Conservation (phyloP, 2,888 invertebrate genomes). For the Leistus spinibarbis region DNA sequence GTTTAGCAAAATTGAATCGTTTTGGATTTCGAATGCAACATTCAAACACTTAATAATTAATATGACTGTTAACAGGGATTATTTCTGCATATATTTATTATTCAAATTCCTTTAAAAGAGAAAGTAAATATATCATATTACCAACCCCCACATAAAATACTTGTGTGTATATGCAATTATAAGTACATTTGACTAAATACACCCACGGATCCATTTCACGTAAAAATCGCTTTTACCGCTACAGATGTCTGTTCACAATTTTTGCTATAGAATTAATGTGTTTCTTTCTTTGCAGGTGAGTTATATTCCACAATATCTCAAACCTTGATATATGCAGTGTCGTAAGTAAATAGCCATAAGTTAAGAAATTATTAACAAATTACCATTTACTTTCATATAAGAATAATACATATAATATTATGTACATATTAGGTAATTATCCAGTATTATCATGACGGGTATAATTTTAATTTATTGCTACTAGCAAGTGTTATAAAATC, state of each 20-base stretch:
- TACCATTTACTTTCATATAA: background rate
- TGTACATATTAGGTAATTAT: background rate
- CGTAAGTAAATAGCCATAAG: background rate
- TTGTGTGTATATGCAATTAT: background rate
- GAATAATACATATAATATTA: background rate
- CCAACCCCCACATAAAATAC: slow-evolving; percentile 3
- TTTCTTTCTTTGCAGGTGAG: slow-evolving; percentile 4
- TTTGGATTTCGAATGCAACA: background rate
- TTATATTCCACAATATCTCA: background rate
- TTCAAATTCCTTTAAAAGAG: background rate
- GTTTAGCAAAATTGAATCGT: too few relatives aligned
- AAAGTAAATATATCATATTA: background rate
- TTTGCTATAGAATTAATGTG: background rate
- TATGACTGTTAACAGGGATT: background rate
- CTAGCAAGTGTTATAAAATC: background rate
- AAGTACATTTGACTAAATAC: background rate
- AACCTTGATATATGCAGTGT: background rate
- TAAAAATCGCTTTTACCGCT: background rate
- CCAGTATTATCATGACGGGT: background rate
- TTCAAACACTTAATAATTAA: background rate
- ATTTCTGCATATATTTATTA: slow-evolving; percentile 3
- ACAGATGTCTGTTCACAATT: background rate
- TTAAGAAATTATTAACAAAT: background rate
- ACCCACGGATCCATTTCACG: background rate
- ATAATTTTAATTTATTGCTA: background rate